Base-by-base conservation (phyloP, 2,888 invertebrate species). In the Netelia virgata region DNA sequence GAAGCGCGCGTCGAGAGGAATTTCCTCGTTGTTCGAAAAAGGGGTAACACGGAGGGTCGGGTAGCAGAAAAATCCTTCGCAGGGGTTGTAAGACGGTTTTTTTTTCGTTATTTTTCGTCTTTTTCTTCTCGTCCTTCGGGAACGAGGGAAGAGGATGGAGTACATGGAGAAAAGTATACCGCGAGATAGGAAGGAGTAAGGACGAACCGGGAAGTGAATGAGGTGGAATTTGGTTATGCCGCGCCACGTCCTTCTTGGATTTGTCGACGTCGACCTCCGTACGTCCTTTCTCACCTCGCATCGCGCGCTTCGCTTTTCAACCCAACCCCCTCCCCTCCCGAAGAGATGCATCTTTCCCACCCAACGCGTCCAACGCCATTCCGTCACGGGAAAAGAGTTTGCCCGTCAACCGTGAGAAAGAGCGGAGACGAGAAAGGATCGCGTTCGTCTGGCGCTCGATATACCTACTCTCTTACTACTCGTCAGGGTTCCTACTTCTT, bases 151-250 rank as follows among this genome's bases (percentile, higher is more conserved):
- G 5, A 28, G 28, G 28, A 28, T 28, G 28, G 28, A n/a, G 59
- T 47, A 64, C 70, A 70, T 16, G 36, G n/a, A 36, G n/a, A 36
- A 64, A 73, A 63, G 20, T 16, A 70, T 61, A 69, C 50, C 77
- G 36, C 68, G 68, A n/a, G 61, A 41, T 70, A 70, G 61, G n/a
- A 36, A 47, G 68, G 10, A 36, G 6, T 18, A 53, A 70, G 43
- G 77, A 76, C 78, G 55, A 76, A 53, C 57, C 57, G 53, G 53
- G 73, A 73, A 66, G 84, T 82, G 86, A 86, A 85, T 86, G 85
- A 84, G 86, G 84, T 87, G 76, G 87, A 89, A 91, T 90, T 92
- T 92, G 92, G 89, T 91, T 93, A 92, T 92, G 92, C 93, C 90
- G 89, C 89, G 88, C 91, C 92, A 92, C 91, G 92, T 91, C 88